These are phyloP conservation scores for Virgularia gustaviana DNA, from an alignment of 92 coral and sea anemone genomes.

Conservation along the genomic window DNA sequence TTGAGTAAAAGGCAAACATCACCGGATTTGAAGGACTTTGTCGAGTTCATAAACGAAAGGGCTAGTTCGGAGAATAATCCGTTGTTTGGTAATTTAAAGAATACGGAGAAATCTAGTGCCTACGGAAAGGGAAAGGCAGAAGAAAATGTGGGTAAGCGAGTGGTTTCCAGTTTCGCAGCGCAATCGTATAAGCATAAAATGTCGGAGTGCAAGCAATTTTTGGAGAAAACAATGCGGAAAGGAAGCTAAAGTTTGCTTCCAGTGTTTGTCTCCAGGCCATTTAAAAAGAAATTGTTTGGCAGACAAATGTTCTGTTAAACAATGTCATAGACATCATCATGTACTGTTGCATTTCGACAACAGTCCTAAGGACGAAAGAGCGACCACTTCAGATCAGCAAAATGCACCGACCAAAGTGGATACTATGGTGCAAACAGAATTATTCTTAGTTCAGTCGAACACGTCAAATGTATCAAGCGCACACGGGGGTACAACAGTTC, in stretches of 20 bases:
- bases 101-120: not conserved
- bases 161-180: too few relatives aligned
- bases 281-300: constrained; percentile 20
- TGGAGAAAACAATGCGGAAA: not conserved
- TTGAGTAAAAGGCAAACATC: not conserved
- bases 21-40: not conserved
- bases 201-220: constrained; percentile 1
- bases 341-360: not conserved
- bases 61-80: constrained; percentile 7
- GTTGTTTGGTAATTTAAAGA: not conserved
- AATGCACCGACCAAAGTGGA: too few relatives aligned
- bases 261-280: constrained; percentile 6
- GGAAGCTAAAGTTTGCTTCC: constrained; percentile 10
- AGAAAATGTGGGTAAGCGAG: too few relatives aligned
- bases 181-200: too few relatives aligned
- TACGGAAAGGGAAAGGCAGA: too few relatives aligned
- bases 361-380: too few relatives aligned
- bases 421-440: constrained; percentile 9
- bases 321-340: constrained; percentile 1
- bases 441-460: constrained; percentile 9
- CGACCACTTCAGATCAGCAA: too few relatives aligned
- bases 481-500: constrained; percentile 1
- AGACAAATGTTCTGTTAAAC: not conserved
- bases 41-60: not conserved
- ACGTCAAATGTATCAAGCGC: constrained; percentile 2